A percentile compares a stretch with the other conserved stretches of the same genome.
Evolutionary conservation across 2,797 vertebrate species (phyloP).

Genomic region (Pantherophis alleghaniensis): DNA sequence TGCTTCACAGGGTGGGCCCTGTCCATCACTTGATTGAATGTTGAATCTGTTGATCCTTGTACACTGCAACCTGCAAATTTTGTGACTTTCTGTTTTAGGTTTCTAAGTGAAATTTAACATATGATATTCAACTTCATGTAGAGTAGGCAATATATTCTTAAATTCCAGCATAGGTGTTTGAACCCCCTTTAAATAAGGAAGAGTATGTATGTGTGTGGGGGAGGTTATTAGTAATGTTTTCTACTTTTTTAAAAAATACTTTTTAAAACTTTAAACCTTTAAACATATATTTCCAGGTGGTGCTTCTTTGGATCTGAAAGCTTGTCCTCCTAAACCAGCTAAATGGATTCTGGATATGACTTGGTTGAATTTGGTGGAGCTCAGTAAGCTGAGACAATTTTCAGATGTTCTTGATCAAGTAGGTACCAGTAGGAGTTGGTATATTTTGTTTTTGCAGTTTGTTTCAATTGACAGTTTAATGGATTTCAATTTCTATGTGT

Average conservation of each 20-base stretch:
- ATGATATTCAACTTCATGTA: neutral
- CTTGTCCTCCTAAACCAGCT: slow-evolving; percentile 88
- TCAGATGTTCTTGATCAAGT: slow-evolving; percentile 90
- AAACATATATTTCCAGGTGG: slow-evolving; percentile 76
- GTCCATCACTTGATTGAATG: neutral
- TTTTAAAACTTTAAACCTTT: neutral
- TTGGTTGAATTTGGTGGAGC: slow-evolving; percentile 94
- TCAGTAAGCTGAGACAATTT: slow-evolving; percentile 91
- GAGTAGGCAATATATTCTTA: neutral
- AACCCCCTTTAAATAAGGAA: neutral
- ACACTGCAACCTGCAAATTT: neutral
- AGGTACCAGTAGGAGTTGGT: slow-evolving; percentile 23
- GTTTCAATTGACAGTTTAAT: neutral
- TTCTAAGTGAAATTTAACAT: neutral
- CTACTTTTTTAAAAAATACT: neutral
- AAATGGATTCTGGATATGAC: slow-evolving; percentile 98
- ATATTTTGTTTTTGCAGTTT: neutral
- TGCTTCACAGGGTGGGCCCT: neutral
- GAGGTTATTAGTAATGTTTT: neutral
- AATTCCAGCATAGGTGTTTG: neutral
- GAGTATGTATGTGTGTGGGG: neutral
- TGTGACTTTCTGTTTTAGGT: neutral
- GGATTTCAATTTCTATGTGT: neutral
- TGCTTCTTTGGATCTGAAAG: slow-evolving; percentile 91
- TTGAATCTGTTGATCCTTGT: neutral